Conservation (phyloP, 1,140 invertebrate species). For the Nilaparvata lugens region DNA sequence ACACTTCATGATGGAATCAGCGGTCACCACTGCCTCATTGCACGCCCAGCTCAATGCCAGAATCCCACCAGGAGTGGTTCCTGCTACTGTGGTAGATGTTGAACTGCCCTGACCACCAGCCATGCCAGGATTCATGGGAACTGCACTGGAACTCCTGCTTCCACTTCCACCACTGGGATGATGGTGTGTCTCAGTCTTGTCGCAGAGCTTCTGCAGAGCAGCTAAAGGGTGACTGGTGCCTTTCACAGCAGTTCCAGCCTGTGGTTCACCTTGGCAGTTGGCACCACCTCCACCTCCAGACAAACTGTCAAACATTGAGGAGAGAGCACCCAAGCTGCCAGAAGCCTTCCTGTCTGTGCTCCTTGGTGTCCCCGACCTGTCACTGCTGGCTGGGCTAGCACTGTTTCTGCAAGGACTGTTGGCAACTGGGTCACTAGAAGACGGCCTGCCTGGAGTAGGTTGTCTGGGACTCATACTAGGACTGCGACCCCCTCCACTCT, state of each 20-base stretch:
- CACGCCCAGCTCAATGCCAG: conserved; percentile 89
- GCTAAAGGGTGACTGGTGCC: conserved; percentile 79
- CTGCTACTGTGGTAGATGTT: conserved; percentile 27
- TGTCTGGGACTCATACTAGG: conserved; percentile 23
- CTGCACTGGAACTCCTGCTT: conserved; percentile 7
- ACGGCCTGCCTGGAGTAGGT: conserved; percentile 46
- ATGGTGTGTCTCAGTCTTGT: conserved; percentile 76
- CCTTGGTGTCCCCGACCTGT: conserved; percentile 58
- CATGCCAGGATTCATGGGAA: conserved; percentile 9
- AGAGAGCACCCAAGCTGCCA: conserved; percentile 68
- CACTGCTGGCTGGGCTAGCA: conserved; percentile 57
- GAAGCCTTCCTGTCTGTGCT: conserved; percentile 60
- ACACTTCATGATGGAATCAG: conserved; percentile 87
- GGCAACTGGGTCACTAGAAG: conserved; percentile 36
- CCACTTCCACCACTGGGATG: conserved; percentile 15
- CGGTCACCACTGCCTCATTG: conserved; percentile 78
- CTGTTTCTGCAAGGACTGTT: conserved; percentile 50
- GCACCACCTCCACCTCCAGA: conserved; percentile 42
- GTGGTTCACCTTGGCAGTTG: conserved; percentile 33
- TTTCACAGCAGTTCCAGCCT: conserved; percentile 44
- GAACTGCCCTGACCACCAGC: conserved; percentile 25
- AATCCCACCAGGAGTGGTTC: conserved; percentile 65
- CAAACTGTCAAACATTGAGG: conserved; percentile 82
- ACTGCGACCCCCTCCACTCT: conserved; percentile 26
- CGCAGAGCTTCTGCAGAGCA: conserved; percentile 87